These are phyloP conservation scores for Caenorhabditis sp. DNA, from an alignment of 2,888 invertebrate genomes.

Conservation along the genomic window DNA sequence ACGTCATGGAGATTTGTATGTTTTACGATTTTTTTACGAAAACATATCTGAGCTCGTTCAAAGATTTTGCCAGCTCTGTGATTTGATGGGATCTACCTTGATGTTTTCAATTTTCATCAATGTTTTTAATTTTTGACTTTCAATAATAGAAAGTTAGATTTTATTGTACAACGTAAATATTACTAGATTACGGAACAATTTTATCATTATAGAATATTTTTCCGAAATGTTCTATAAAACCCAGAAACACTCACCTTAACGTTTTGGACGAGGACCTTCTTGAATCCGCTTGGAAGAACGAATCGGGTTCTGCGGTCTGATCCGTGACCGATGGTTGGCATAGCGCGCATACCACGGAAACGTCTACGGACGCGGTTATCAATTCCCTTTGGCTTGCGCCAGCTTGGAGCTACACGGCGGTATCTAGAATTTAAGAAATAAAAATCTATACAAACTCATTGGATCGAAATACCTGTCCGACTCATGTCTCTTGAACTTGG, in stretches of 20 bases:
- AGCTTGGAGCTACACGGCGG: conserved; percentile 75
- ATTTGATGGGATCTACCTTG: no score
- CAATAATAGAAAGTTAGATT: no score
- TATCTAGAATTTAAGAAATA: conserved; percentile 46
- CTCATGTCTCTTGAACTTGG: conserved; percentile 97
- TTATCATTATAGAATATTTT: no score
- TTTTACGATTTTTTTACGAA: no score
- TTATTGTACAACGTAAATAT: no score
- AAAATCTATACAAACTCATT: conserved; percentile 85
- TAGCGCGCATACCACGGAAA: conserved; percentile 97
- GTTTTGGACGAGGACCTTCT: conserved; percentile 91
- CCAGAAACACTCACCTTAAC: conserved; percentile 78
- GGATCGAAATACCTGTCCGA: conserved; percentile 83
- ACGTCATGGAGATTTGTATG: no score
- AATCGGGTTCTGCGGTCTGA: conserved; percentile 92
- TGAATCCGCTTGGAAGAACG: conserved; percentile 96
- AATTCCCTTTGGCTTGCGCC: conserved; percentile 99
- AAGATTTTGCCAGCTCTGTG: no score
- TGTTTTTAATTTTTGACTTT: no score
- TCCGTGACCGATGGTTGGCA: conserved; percentile 99
- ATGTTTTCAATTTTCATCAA: no score
- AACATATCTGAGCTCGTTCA: no score
- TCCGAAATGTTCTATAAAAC: no score
- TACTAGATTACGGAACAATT: no score
- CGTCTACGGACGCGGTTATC: conserved; percentile 98